Conservation (phyloP, 2,888 invertebrate species). For the Mimachlamys varia region DNA sequence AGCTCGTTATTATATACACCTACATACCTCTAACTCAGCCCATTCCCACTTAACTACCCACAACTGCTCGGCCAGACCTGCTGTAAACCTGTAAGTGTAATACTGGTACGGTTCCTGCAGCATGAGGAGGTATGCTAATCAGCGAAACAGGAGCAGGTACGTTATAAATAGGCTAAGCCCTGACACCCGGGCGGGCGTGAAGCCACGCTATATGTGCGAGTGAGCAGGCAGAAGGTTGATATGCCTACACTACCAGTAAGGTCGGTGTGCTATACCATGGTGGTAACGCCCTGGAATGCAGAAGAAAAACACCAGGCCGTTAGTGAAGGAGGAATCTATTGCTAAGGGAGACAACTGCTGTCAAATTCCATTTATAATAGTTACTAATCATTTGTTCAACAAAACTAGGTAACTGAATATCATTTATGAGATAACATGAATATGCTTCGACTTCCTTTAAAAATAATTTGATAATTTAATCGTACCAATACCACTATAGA, state of each 20-base stretch:
- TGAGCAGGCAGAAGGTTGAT: background rate
- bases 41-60: background rate
- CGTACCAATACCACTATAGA: background rate
- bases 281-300: slow-evolving; percentile 55
- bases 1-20: background rate
- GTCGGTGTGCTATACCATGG: slow-evolving; percentile 49
- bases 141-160: slow-evolving; percentile 4
- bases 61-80: background rate
- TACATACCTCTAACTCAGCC: background rate
- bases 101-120: background rate
- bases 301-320: slow-evolving; percentile 47
- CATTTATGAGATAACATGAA: background rate
- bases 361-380: background rate
- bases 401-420: background rate
- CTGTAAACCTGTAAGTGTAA: slow-evolving; percentile 33
- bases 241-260: background rate
- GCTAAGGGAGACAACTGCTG: slow-evolving; percentile 42
- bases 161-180: background rate
- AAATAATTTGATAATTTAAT: background rate
- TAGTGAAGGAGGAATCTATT: background rate
- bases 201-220: slow-evolving; percentile 5
- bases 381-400: too few relatives aligned
- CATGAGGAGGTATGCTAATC: slow-evolving; percentile 20
- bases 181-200: background rate
- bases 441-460: background rate